These are phyloP conservation scores for Peribatodes rhomboidaria DNA, from an alignment of 2,888 invertebrate genomes.

Conservation along the genomic window DNA sequence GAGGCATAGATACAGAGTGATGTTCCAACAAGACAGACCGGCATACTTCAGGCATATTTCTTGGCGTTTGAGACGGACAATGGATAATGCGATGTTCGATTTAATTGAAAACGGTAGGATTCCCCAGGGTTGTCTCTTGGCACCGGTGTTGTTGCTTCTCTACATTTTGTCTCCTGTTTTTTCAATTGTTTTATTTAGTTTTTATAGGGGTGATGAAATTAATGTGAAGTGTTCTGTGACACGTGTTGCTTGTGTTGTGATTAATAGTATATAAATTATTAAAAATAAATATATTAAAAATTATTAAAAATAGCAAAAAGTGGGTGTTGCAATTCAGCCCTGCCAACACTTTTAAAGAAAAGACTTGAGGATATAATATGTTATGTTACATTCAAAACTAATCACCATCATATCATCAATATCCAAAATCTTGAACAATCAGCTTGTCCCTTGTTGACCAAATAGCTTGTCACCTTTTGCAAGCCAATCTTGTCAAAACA, in stretches of 20 bases:
- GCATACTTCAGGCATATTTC: constrained; percentile 70
- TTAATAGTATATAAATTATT: not conserved
- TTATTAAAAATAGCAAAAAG: too few species aligned
- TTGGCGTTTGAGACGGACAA: constrained; percentile 71
- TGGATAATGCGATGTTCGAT: constrained; percentile 71
- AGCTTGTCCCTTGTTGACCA: too few species aligned
- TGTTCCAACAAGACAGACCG: constrained; percentile 70
- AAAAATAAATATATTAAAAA: too few species aligned
- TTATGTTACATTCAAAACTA: not conserved
- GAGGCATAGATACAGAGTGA: constrained; percentile 58
- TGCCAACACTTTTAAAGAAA: too few species aligned
- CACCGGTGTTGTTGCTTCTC: constrained; percentile 42
- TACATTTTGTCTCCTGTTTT: constrained; percentile 29
- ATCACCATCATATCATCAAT: not conserved
- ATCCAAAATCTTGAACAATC: not conserved
- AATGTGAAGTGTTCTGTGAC: not conserved
- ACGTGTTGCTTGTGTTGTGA: not conserved
- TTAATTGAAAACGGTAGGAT: constrained; percentile 58
- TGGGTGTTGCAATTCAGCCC: too few species aligned
- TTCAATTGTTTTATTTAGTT: not conserved
- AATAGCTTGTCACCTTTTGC: constrained; percentile 65
- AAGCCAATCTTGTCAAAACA: constrained; percentile 58
- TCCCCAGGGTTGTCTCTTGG: constrained; percentile 40
- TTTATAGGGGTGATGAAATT: not conserved
- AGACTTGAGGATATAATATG: too few species aligned